phyloP scores from a whole-genome alignment of 1,140 invertebrate species.

The Sinella curviseta region DNA sequence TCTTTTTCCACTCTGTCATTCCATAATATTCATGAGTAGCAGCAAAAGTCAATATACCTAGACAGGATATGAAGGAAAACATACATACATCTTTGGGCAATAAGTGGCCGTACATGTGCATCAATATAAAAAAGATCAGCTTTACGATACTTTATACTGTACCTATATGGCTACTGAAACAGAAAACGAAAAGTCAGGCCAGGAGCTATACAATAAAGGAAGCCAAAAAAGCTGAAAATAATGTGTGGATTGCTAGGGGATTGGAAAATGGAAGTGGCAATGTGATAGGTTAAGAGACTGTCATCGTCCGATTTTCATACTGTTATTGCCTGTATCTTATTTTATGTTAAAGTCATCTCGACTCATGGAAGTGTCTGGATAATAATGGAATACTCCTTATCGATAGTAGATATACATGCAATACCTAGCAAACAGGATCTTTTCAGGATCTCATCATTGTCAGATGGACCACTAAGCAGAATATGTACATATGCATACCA shows the following conservation, averaged over 20 bases:
- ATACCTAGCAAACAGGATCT: too few species aligned
- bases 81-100: not conserved
- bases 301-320: not conserved
- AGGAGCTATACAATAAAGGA: not conserved
- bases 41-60: not conserved
- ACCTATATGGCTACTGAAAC: not conserved
- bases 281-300: not conserved
- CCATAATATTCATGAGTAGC: not conserved
- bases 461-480: too few species aligned
- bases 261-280: slow-evolving; percentile 4
- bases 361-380: too few species aligned
- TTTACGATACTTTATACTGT: too few species aligned
- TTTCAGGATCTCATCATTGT: too few species aligned
- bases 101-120: too few species aligned
- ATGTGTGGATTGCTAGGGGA: not conserved
- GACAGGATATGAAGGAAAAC: not conserved
- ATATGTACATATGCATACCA: too few species aligned
- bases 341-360: not conserved
- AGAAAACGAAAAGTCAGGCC: not conserved
- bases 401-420: too few species aligned
- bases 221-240: not conserved
- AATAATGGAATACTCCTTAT: too few species aligned
- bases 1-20: not conserved
- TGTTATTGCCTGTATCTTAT: not conserved
- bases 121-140: too few species aligned